A percentile compares a stretch with the other conserved stretches of the same genome.
These are phyloP conservation scores for Todus mexicanus DNA, from an alignment of 2,797 vertebrate species.

Conservation along the genomic window DNA sequence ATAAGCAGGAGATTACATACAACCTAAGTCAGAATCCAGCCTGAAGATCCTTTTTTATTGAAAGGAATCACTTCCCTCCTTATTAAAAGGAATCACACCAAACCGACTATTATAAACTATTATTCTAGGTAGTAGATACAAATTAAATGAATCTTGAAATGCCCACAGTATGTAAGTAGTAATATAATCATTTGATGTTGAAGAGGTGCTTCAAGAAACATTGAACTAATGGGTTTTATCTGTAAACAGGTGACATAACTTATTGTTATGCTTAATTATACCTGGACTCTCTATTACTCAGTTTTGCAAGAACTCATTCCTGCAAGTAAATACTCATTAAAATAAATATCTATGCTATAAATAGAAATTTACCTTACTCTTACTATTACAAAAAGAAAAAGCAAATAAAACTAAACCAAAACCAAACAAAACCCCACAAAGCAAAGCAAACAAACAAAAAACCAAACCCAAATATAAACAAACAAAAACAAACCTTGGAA, in stretches of 20 bases:
- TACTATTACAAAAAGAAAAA: background rate
- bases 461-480: too few relatives aligned
- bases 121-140: background rate
- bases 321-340: constrained; percentile 53
- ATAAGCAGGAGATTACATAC: background rate
- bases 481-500: background rate
- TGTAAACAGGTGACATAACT: constrained; percentile 56
- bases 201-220: constrained; percentile 35
- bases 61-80: background rate
- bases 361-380: constrained; percentile 44
- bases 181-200: constrained; percentile 37
- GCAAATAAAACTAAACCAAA: too few relatives aligned
- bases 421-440: background rate
- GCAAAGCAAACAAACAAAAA: background rate
- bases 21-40: background rate
- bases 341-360: constrained; percentile 29
- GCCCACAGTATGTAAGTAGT: background rate
- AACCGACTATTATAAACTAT: background rate
- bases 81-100: background rate
- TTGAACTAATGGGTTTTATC: constrained; percentile 55
- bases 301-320: constrained; percentile 48
- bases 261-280: constrained; percentile 53
- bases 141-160: constrained; percentile 22
- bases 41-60: background rate
- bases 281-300: constrained; percentile 45